Evolutionary conservation across 2,888 invertebrate species (phyloP).

Genomic region (Bhutanitis thaidina): DNA sequence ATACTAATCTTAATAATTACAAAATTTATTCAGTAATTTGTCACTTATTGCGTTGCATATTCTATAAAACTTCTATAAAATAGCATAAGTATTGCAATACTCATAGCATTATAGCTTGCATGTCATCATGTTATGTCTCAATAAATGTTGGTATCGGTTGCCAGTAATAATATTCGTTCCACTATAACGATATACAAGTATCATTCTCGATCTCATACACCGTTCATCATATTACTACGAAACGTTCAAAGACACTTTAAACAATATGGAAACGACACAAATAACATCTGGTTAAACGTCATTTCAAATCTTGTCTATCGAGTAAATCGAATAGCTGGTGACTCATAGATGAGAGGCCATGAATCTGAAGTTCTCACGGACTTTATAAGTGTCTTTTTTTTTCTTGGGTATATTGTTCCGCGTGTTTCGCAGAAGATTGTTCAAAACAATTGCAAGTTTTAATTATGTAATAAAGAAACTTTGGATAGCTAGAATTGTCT

Average conservation of each 20-base stretch:
- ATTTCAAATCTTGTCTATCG: constrained; percentile 28
- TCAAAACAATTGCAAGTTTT: too few species aligned
- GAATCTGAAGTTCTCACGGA: constrained; percentile 19
- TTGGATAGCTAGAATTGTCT: too few species aligned
- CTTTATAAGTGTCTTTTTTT: constrained; percentile 4
- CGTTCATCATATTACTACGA: constrained; percentile 22
- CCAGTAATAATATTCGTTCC: constrained; percentile 21
- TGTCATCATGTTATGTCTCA: constrained; percentile 17
- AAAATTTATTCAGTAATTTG: too few species aligned
- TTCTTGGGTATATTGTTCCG: constrained; percentile 5
- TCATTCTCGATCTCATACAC: constrained; percentile 19
- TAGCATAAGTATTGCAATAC: constrained; percentile 14
- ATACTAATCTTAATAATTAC: too few species aligned
- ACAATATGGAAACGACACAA: constrained; percentile 21
- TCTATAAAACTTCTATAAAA: constrained; percentile 6
- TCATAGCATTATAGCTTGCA: constrained; percentile 11
- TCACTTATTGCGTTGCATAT: too few species aligned
- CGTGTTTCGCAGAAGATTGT: background rate
- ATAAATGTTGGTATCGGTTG: constrained; percentile 19
- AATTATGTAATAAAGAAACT: too few species aligned
- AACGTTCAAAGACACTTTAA: constrained; percentile 21
- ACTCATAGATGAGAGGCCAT: constrained; percentile 20
- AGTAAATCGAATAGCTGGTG: constrained; percentile 25
- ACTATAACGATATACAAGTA: constrained; percentile 14
- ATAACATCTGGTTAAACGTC: constrained; percentile 28